A percentile compares a stretch with the other conserved stretches of the same genome.
Conservation (phyloP, 1,140 invertebrate species). For the Akabosia matsudoensis region DNA sequence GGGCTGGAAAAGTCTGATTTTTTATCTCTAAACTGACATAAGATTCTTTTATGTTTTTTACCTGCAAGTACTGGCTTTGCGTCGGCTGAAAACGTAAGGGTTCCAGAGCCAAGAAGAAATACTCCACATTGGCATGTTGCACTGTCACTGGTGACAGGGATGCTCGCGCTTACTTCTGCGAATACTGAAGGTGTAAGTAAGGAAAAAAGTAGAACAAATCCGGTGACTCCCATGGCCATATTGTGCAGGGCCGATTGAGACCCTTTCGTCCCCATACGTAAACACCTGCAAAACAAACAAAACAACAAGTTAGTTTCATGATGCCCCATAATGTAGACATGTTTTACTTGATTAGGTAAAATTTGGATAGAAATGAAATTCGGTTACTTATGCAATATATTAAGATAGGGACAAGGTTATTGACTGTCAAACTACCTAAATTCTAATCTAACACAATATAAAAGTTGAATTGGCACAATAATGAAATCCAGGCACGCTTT, state of each 20-base stretch:
- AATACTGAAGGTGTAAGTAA: neutral
- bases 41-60: constrained; percentile 5
- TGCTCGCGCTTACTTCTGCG: constrained; percentile 13
- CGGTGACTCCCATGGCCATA: neutral
- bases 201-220: neutral
- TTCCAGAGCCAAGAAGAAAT: constrained; percentile 39
- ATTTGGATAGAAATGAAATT: no score
- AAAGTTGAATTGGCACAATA: no score
- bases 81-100: constrained; percentile 43
- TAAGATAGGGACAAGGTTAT: no score
- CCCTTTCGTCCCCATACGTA: constrained; percentile 7
- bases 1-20: neutral
- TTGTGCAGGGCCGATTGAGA: neutral
- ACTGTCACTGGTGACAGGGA: constrained; percentile 17
- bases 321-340: neutral
- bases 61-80: constrained; percentile 44
- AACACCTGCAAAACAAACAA: neutral
- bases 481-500: no score
- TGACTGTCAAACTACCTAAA: no score
- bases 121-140: constrained; percentile 45
- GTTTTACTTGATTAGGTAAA: no score
- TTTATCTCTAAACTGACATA: neutral
- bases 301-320: neutral
- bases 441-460: no score
- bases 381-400: no score